Percentiles rank a stretch among this genome's conserved stretches.
These are phyloP conservation scores for Aplodontia rufa DNA, from an alignment of 2,113 vertebrate species.

Conservation along the genomic window DNA sequence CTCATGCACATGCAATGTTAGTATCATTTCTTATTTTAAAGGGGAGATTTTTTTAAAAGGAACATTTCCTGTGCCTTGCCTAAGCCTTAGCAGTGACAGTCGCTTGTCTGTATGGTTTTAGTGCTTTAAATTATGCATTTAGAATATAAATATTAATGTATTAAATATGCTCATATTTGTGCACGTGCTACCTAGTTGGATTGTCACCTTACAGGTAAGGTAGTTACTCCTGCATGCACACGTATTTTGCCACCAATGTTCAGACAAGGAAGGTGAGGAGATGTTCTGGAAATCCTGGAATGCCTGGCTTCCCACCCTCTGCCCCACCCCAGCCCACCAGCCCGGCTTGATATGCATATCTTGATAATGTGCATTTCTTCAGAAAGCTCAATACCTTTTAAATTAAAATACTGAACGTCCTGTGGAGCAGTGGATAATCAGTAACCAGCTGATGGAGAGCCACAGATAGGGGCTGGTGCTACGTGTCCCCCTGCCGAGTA, in stretches of 20 bases:
- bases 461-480: fast-evolving
- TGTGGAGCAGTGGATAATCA: background rate
- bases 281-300: background rate
- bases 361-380: background rate
- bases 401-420: background rate
- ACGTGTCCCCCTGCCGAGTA: fast-evolving
- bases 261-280: background rate
- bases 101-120: background rate
- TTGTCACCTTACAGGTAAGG: background rate
- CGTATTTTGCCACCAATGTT: background rate
- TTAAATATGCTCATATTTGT: background rate
- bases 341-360: background rate
- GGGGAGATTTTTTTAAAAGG: background rate
- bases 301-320: background rate
- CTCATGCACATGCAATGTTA: background rate
- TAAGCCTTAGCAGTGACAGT: background rate
- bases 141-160: background rate
- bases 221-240: too few species aligned
- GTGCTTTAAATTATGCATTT: background rate
- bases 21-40: background rate
- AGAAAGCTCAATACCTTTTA: background rate
- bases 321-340: background rate
- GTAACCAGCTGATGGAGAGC: background rate
- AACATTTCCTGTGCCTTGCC: background rate
- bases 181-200: background rate